Percentiles rank a stretch among this genome's conserved stretches.
Conservation (phyloP, 2,113 vertebrate species). For the Rana temporaria region DNA sequence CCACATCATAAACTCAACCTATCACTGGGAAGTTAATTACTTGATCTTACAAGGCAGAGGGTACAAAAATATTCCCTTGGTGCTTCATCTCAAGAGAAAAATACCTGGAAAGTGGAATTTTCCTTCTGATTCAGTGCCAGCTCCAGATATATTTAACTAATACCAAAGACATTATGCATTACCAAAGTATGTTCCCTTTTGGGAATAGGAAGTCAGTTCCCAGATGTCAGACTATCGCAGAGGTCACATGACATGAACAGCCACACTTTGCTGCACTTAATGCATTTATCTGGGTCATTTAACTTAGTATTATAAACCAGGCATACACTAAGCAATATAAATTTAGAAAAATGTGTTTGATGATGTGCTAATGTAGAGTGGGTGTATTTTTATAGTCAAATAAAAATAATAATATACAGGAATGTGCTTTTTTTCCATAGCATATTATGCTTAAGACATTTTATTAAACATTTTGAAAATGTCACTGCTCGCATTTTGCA, state of each 20-base stretch:
- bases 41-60: slow-evolving; percentile 10
- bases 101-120: neutral
- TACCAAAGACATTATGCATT: slow-evolving; percentile 35
- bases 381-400: slow-evolving; percentile 21
- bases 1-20: neutral
- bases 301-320: neutral
- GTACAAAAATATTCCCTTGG: neutral
- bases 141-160: slow-evolving; percentile 35
- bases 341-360: slow-evolving; percentile 15
- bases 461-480: slow-evolving; percentile 13
- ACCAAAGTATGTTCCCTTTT: slow-evolving; percentile 18
- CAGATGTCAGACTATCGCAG: slow-evolving; percentile 4
- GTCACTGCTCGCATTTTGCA: neutral
- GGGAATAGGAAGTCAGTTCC: slow-evolving; percentile 22
- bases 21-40: slow-evolving; percentile 2
- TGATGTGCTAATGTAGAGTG: neutral
- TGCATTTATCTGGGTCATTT: neutral
- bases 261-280: neutral
- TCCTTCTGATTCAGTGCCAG: slow-evolving; percentile 25
- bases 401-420: slow-evolving; percentile 12
- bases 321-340: neutral
- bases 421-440: neutral
- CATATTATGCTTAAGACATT: neutral
- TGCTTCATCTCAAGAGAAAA: slow-evolving; percentile 23
- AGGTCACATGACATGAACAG: slow-evolving; percentile 7